Evolutionary conservation across 2,113 vertebrate genomes (phyloP), one percentile per base, ranked within the genome.

Genomic region (Psilopogon haemacephalus): DNA sequence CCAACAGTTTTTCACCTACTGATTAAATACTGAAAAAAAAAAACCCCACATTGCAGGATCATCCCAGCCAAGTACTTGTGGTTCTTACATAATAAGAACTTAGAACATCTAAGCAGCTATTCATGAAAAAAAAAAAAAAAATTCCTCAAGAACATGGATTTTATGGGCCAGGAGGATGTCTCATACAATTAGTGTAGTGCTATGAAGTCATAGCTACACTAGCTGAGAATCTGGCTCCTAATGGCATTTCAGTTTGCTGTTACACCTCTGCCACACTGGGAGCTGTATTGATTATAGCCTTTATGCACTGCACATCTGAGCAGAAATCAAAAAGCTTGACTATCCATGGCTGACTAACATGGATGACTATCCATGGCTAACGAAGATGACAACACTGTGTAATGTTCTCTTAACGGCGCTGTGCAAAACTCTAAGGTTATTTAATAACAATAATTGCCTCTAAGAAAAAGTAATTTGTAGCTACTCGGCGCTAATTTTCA

Each of bases 391-490:
- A 93, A 59, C 56, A 44, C 44, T 15, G 16, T 69, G 59, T 44
- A 85, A 91, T 37, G 42, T 59, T 76, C 84, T 71, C 73, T 55
- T 77, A 85, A 89, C 35, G 32, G 80, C 48, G 17, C 58, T 69
- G n/a, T 58, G 84, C 89, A 94, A 95, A 94, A 86, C 65, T 33
- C 12, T 30, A 52, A 87, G 60, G 81, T 68, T 92, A 94, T 85
- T 85, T 80, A 85, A 80, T 70, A 88, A 80, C 67, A 88, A 80
- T 70, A 79, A 88, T 72, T 89, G 65, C 78, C 89, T 87, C 76
- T 42, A 42, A 80, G 68, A 73, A 55, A 89, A 91, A 85, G 33
- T 56, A 67, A 82, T 89, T 85, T 95, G 40, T 70, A 92, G 81
- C 42, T 82, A 79, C 73, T 67, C 83, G 82, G 75, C 1, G 0